A percentile compares a stretch with the other conserved stretches of the same genome.
Evolutionary conservation across 2,113 vertebrate species (phyloP).

Genomic region (Myrmecophaga tridactyla): DNA sequence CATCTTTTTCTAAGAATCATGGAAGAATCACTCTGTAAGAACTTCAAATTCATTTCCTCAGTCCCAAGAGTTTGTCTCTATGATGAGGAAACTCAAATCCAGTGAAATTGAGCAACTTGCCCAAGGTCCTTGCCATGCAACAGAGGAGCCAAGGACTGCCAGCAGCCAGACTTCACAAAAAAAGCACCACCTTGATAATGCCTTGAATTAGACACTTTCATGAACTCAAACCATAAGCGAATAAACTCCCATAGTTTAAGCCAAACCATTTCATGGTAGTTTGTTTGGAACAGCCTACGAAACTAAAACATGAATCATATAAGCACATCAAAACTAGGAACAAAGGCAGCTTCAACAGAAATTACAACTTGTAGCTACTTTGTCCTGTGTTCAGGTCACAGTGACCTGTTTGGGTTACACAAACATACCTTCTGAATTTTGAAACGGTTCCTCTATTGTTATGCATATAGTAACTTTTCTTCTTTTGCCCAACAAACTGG

Average conservation of each 20-base stretch:
- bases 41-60: not conserved
- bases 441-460: constrained; percentile 13
- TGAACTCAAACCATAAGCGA: too few species aligned
- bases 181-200: too few species aligned
- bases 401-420: not conserved
- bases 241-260: too few species aligned
- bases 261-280: too few species aligned
- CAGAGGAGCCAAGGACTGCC: too few species aligned
- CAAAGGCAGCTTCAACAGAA: not conserved
- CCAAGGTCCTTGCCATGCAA: not conserved
- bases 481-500: constrained; percentile 14
- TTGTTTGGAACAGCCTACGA: too few species aligned
- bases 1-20: not conserved
- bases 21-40: not conserved
- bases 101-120: not conserved
- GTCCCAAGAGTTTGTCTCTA: constrained; percentile 5
- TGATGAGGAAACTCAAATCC: not conserved
- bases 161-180: too few species aligned
- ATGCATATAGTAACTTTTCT: not conserved
- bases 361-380: not conserved
- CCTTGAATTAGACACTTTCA: too few species aligned
- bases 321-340: constrained; percentile 33
- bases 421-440: constrained; percentile 14
- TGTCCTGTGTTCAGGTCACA: not conserved
- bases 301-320: not conserved